These are phyloP conservation scores for Uromys caudimaculatus DNA, from an alignment of 2,797 vertebrate genomes.

Conservation along the genomic window DNA sequence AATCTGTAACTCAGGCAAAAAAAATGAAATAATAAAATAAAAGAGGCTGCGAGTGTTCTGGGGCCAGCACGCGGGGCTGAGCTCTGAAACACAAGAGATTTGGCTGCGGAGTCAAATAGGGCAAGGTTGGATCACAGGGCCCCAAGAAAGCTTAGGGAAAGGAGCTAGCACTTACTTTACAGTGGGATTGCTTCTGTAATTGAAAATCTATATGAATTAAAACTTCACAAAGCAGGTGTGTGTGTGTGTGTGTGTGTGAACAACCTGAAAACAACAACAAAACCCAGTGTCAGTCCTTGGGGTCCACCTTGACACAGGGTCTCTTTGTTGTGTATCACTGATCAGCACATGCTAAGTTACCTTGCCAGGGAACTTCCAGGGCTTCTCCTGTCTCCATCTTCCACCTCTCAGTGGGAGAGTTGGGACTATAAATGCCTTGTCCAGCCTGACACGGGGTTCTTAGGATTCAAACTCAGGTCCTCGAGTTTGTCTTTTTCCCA, in stretches of 20 bases:
- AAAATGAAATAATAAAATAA: slow-evolving; percentile 19
- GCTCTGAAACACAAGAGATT: slow-evolving; percentile 48
- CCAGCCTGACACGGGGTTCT: neutral
- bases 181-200: neutral
- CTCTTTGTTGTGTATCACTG: neutral
- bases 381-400: neutral
- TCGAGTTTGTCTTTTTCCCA: neutral
- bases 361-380: neutral
- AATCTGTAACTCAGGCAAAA: slow-evolving; percentile 74
- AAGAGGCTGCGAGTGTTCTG: slow-evolving; percentile 72
- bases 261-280: neutral
- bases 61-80: slow-evolving; percentile 54
- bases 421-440: neutral
- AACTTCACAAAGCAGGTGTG: neutral
- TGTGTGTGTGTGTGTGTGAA: neutral
- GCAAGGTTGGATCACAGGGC: slow-evolving; percentile 16
- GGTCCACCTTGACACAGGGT: neutral
- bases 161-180: neutral
- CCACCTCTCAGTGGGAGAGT: neutral
- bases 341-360: neutral
- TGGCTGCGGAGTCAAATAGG: slow-evolving; percentile 64
- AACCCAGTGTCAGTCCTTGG: neutral
- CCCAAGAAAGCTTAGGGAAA: neutral
- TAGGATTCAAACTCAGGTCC: neutral
- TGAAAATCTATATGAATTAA: neutral